Base-by-base conservation (phyloP, 1,140 invertebrate species). In the Scaptomyza graminum region DNA sequence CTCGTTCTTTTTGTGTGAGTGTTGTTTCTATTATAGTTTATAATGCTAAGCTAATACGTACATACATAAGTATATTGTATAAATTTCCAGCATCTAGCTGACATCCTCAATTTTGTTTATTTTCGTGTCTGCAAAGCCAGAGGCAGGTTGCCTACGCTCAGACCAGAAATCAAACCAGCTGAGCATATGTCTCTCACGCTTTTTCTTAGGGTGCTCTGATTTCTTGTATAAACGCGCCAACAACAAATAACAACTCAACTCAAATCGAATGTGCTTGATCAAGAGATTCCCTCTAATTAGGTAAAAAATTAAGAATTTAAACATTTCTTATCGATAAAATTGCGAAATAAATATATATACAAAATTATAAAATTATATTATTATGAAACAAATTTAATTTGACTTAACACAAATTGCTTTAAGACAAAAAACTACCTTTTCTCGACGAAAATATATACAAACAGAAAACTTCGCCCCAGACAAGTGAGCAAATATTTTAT, bases 31-130 rank as follows among this genome's bases (percentile, higher is more conserved):
- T 34, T 39, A 9, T 31, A 9, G 4, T 54, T 44, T 78, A 54
- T 44, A 49, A 47, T 39, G n/a, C 44, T 43, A 60, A 43, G 60
- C 50, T 43, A 15, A 31, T 5, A 34, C 31, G 31, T 34, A 7
- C 6, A 41, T 54, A 44, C 28, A n/a, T 44, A n/a, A n/a, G n/a
- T n/a, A 62, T 61, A 50, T 18, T 54, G 49, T 55, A 66, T 61
- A 37, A 63, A 52, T 28, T 52, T 61, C 64, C 25, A 67, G 44
- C 67, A 60, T 88, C 75, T 49, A 76, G 82, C 82, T 87, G 78
- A 88, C 79, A 71, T 87, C 79, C 76, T 68, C 82, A 79, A 78
- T 82, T 87, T 79, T 50, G 61, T 70, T 82, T 82, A 69, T 85
- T 72, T 87, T 72, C 82, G 60, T 61, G 75, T 76, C 78, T 77